Evolutionary conservation across 2,888 invertebrate species (phyloP).

Genomic region (Dolomedes plantarius): DNA sequence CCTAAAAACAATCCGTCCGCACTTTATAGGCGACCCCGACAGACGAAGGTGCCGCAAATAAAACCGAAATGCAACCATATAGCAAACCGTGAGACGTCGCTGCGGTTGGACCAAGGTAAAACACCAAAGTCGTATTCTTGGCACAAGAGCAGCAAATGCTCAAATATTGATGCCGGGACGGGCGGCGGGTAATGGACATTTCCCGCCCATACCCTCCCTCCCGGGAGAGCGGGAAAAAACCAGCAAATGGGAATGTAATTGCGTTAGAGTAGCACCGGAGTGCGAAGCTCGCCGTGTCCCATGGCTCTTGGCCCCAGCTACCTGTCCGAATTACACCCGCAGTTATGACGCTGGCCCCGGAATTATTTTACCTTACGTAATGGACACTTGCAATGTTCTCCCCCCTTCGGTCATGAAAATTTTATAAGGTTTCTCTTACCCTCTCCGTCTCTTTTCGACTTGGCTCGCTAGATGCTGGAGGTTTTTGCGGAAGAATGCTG

Average conservation of each 20-base stretch:
- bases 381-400: conserved; percentile 60
- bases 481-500: neutral
- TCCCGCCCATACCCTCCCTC: conserved; percentile 38
- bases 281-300: conserved; percentile 62
- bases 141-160: conserved; percentile 40
- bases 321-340: conserved; percentile 70
- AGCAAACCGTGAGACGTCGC: conserved; percentile 40
- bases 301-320: conserved; percentile 52
- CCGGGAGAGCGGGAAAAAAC: conserved; percentile 61
- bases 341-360: conserved; percentile 69
- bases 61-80: conserved; percentile 34
- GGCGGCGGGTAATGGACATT: conserved; percentile 69
- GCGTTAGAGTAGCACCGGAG: conserved; percentile 68
- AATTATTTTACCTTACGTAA: conserved; percentile 71
- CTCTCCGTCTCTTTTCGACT: conserved; percentile 17
- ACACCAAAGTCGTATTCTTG: conserved; percentile 61
- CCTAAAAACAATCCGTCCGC: neutral
- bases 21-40: neutral
- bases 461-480: neutral
- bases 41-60: conserved; percentile 10
- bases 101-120: conserved; percentile 56
- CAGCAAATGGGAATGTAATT: conserved; percentile 71
- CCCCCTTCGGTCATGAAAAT: conserved; percentile 47
- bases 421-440: conserved; percentile 59
- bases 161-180: conserved; percentile 70